Conservation (phyloP, 1,140 invertebrate genomes). For the Zaprionus kolodkinae region DNA sequence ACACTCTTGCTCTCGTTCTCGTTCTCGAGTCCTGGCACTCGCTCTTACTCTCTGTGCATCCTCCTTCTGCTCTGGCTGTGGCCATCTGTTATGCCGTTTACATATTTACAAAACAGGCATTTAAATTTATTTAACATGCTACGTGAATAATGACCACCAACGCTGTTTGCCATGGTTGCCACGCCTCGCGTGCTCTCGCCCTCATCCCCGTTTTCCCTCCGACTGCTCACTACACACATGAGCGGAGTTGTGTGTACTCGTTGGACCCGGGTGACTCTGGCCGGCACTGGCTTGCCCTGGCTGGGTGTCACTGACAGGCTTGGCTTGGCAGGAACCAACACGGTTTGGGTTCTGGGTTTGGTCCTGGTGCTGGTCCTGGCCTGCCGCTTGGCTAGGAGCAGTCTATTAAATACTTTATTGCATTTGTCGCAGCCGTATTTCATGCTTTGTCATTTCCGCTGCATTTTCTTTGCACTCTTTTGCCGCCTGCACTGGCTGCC, state of each 20-base stretch:
- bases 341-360: constrained; percentile 18
- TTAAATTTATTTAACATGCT: constrained; percentile 82
- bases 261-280: background rate
- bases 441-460: constrained; percentile 82
- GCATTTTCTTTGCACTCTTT: constrained; percentile 76
- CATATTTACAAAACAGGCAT: constrained; percentile 82
- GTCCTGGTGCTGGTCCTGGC: constrained; percentile 9
- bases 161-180: constrained; percentile 50
- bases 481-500: background rate
- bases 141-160: constrained; percentile 79
- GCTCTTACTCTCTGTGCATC: too few relatives aligned
- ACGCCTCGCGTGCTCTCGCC: constrained; percentile 35
- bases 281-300: constrained; percentile 42
- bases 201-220: background rate
- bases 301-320: constrained; percentile 71
- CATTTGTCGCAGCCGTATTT: constrained; percentile 82
- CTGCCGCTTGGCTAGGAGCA: constrained; percentile 63
- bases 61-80: background rate
- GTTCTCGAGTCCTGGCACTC: background rate
- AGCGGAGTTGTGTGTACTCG: constrained; percentile 5
- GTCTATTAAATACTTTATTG: constrained; percentile 84
- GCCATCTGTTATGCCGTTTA: constrained; percentile 73
- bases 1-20: constrained; percentile 1
- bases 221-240: constrained; percentile 33
- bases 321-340: constrained; percentile 20